A percentile compares a stretch with the other conserved stretches of the same genome.
Conservation (phyloP, 1,140 invertebrate species). For the Drosophila ogumai region DNA sequence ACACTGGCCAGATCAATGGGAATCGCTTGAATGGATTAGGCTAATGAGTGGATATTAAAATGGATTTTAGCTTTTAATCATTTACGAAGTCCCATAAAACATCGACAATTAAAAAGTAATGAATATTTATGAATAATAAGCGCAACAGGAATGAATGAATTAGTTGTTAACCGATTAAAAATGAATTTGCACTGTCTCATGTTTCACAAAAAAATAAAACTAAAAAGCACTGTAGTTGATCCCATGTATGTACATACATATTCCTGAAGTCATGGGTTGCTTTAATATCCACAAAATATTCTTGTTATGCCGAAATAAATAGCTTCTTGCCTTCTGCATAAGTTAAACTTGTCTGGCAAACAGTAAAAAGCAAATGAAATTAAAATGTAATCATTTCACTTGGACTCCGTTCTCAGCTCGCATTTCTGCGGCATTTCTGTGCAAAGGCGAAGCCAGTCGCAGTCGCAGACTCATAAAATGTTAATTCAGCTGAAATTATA, state of each 20-base stretch:
- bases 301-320: neutral
- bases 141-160: neutral
- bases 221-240: neutral
- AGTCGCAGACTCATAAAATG: constrained; percentile 50
- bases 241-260: too few species aligned
- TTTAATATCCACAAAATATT: neutral
- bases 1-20: neutral
- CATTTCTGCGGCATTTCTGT: constrained; percentile 3
- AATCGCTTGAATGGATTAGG: constrained; percentile 6
- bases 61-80: neutral
- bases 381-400: constrained; percentile 51
- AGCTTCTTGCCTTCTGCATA: neutral
- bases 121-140: constrained; percentile 6
- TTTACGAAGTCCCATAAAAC: neutral
- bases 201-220: neutral
- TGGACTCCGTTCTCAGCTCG: constrained; percentile 5
- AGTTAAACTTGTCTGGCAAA: constrained; percentile 5
- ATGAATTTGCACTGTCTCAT: neutral
- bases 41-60: constrained; percentile 11
- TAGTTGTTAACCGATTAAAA: neutral
- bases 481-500: constrained; percentile 55
- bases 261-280: neutral
- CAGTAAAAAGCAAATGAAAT: constrained; percentile 41
- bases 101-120: neutral
- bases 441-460: neutral